These are phyloP conservation scores for Agrypnia vestita DNA, from an alignment of 1,140 invertebrate species.

Conservation along the genomic window DNA sequence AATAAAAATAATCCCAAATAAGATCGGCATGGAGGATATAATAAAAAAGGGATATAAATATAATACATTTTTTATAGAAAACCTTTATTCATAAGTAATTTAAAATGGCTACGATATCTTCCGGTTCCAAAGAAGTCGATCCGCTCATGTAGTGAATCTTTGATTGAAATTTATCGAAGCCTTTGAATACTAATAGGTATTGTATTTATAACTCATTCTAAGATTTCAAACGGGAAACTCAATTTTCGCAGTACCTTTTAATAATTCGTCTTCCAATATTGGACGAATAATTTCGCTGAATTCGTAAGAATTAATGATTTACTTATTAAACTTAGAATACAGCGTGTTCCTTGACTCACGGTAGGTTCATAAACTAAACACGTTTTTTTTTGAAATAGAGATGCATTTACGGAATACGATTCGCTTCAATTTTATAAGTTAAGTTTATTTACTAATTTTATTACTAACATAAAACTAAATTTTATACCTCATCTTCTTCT, in stretches of 20 bases:
- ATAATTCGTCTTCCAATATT: conserved; percentile 5
- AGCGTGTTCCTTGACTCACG: too few species aligned
- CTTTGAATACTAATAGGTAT: conserved; percentile 38
- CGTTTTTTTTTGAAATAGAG: background rate
- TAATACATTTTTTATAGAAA: conserved; percentile 23
- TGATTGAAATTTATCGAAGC: conserved; percentile 34
- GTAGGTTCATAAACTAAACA: too few species aligned
- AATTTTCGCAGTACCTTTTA: background rate
- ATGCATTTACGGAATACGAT: background rate
- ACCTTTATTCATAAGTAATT: conserved; percentile 21
- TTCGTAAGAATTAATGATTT: background rate
- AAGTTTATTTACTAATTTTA: too few species aligned
- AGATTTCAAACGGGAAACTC: background rate
- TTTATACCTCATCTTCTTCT: too few species aligned
- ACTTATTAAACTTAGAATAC: background rate
- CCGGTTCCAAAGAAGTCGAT: background rate
- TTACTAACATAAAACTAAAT: too few species aligned
- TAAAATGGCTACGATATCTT: background rate
- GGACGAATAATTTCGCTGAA: background rate
- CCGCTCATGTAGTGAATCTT: conserved; percentile 32
- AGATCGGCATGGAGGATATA: background rate
- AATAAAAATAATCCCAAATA: conserved; percentile 20
- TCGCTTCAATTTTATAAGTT: too few species aligned
- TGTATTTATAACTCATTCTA: conserved; percentile 1
- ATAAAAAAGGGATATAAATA: background rate